phyloP scores from a whole-genome alignment of 2,888 invertebrate genomes.

The Agrilus cyanescens region DNA sequence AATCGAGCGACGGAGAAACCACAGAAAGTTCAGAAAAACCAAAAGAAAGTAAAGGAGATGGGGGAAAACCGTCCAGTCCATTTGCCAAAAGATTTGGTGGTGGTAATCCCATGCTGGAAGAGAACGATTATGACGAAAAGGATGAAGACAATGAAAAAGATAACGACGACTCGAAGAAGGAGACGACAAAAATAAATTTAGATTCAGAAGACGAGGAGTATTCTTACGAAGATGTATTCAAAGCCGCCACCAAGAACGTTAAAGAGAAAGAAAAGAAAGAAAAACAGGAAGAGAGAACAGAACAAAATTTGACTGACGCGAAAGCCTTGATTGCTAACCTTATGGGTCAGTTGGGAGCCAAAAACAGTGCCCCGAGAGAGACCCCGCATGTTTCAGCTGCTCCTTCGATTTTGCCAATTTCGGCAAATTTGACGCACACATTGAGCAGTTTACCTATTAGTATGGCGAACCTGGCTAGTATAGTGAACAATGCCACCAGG shows the following conservation, averaged over 20 bases:
- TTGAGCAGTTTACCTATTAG: constrained; percentile 20
- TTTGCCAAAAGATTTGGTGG: constrained; percentile 37
- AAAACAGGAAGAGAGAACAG: constrained; percentile 32
- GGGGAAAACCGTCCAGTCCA: constrained; percentile 30
- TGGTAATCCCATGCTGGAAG: constrained; percentile 33
- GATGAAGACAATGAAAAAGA: constrained; percentile 8
- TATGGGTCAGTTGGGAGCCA: constrained; percentile 36
- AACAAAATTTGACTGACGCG: constrained; percentile 41
- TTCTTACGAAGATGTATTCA: constrained; percentile 71
- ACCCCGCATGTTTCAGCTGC: not conserved
- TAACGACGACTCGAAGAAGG: constrained; percentile 23
- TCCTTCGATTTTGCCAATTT: constrained; percentile 14
- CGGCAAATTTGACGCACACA: constrained; percentile 20
- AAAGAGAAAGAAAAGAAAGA: constrained; percentile 48
- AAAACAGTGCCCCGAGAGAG: constrained; percentile 4
- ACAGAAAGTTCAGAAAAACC: constrained; percentile 14
- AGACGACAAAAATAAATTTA: constrained; percentile 33
- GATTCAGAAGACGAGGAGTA: constrained; percentile 70
- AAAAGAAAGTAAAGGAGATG: constrained; percentile 7
- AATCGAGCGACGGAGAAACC: constrained; percentile 16
- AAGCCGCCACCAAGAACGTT: constrained; percentile 63
- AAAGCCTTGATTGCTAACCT: constrained; percentile 51
- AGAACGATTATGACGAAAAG: constrained; percentile 15
- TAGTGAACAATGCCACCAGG: too few species aligned
- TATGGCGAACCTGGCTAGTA: constrained; percentile 22